Evolutionary conservation across 2,113 vertebrate species (phyloP).

Genomic region (Vulpes vulpes): DNA sequence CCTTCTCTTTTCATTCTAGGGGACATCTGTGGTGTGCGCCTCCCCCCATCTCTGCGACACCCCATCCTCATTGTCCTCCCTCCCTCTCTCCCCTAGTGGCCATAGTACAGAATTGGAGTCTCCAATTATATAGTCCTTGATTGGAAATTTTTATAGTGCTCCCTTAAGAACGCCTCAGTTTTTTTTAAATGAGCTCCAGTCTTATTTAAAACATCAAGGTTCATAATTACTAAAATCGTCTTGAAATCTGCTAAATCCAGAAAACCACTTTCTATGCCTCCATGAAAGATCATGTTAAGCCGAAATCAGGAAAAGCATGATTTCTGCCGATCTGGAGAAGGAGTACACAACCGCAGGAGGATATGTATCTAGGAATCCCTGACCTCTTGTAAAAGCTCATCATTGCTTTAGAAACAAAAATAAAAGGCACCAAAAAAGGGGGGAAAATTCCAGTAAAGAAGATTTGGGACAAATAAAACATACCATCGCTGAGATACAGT

Average conservation of each 20-base stretch:
- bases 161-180: not conserved
- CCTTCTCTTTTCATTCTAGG: not conserved
- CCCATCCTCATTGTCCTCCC: not conserved
- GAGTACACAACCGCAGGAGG: not conserved
- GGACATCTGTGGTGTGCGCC: not conserved
- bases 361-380: not conserved
- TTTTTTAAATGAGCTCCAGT: not conserved
- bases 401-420: not conserved
- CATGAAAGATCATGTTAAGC: not conserved
- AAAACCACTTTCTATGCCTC: slow-evolving; percentile 3
- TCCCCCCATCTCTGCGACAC: not conserved
- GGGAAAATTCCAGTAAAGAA: not conserved
- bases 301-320: not conserved
- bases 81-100: not conserved
- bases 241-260: not conserved
- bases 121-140: not conserved
- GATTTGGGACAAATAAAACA: not conserved
- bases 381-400: not conserved
- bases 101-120: not conserved
- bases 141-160: slow-evolving; percentile 3
- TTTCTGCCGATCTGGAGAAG: not conserved
- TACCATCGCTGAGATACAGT: not conserved
- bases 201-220: slow-evolving; percentile 9
- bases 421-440: not conserved
- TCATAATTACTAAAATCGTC: slow-evolving; percentile 25